Percentiles rank a stretch among this genome's conserved stretches.
Conservation (phyloP, 92 coral and sea anemone genomes). For the Diadumene lineata region DNA sequence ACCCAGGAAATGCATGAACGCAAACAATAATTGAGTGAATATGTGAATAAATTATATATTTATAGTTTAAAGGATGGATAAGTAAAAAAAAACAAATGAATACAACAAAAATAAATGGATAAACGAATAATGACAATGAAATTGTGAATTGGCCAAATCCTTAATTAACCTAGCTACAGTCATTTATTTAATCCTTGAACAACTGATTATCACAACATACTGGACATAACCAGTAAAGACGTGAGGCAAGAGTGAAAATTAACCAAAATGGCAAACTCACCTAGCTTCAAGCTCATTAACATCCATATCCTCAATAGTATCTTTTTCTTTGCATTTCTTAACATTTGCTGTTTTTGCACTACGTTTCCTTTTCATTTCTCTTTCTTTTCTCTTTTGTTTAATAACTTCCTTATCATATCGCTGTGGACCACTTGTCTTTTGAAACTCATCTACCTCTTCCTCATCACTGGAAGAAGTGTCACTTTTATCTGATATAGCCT, state of each 20-base stretch:
- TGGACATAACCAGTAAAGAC: not conserved
- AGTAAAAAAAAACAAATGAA: no score
- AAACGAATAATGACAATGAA: not conserved
- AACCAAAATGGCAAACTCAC: not conserved
- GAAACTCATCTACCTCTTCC: not conserved
- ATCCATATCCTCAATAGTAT: not conserved
- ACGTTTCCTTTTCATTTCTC: not conserved
- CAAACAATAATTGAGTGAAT: no score
- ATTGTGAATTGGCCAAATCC: not conserved
- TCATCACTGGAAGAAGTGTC: not conserved
- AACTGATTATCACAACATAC: not conserved
- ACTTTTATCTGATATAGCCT: no score
- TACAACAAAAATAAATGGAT: no score
- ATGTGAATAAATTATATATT: no score
- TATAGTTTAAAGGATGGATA: no score
- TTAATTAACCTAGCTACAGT: not conserved
- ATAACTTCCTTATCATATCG: constrained; percentile 4
- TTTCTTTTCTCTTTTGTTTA: constrained; percentile 8
- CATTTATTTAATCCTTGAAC: not conserved
- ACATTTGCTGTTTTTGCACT: constrained; percentile 1
- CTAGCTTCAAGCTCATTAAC: not conserved
- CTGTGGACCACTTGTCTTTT: not conserved
- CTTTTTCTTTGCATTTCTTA: not conserved
- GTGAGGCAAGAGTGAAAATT: not conserved
- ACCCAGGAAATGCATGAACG: no score